These are phyloP conservation scores for Isoperla grammatica DNA, from an alignment of 2,888 invertebrate genomes.

Conservation along the genomic window DNA sequence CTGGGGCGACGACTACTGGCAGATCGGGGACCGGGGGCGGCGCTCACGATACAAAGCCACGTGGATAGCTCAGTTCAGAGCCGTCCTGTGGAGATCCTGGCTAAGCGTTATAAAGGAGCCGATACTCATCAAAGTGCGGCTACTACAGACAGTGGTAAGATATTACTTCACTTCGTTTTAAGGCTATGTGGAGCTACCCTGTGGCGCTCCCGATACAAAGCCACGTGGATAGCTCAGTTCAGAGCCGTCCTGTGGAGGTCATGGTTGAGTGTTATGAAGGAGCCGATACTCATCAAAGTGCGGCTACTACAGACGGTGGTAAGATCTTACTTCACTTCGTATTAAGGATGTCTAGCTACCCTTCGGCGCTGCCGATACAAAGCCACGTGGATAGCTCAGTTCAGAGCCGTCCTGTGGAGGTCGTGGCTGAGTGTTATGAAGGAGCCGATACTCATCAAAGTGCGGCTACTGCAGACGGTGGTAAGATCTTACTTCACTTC, in stretches of 20 bases:
- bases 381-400: conserved; percentile 84
- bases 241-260: conserved; percentile 85
- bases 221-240: conserved; percentile 84
- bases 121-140: conserved; percentile 78
- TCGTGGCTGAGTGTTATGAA: conserved; percentile 84
- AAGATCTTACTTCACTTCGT: no score
- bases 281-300: conserved; percentile 85
- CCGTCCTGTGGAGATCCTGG: conserved; percentile 88
- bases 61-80: conserved; percentile 83
- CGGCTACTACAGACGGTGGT: conserved; percentile 84
- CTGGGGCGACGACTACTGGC: conserved; percentile 14
- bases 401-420: conserved; percentile 82
- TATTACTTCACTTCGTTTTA: no score
- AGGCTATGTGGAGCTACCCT: no score
- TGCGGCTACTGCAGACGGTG: conserved; percentile 79
- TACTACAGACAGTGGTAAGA: conserved; percentile 85
- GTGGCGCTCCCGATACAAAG: no score
- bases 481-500: no score
- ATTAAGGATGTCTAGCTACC: no score
- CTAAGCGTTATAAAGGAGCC: conserved; percentile 86
- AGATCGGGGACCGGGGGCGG: conserved; percentile 29
- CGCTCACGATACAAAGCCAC: conserved; percentile 70
- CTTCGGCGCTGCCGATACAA: conserved; percentile 63
- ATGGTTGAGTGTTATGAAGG: conserved; percentile 81
- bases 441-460: conserved; percentile 86